Conservation (phyloP, 2,888 invertebrate species). For the Phanerotoma sp. region DNA sequence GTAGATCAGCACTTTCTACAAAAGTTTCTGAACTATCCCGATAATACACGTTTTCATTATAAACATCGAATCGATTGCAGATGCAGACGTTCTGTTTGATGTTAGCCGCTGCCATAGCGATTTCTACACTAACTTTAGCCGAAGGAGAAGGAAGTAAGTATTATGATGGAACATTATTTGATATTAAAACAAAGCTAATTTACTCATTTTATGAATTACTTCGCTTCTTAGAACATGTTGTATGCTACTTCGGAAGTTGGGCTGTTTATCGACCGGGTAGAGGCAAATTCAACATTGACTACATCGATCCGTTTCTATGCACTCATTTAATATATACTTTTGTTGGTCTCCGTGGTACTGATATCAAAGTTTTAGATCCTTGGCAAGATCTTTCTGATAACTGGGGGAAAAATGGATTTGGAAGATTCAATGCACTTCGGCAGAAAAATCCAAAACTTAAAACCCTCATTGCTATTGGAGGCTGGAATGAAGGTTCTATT, state of each 20-base stretch:
- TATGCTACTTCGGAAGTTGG: conserved; percentile 80
- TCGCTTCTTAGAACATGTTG: conserved; percentile 61
- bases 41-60: no score
- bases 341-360: conserved; percentile 64
- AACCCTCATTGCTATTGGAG: conserved; percentile 68
- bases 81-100: no score
- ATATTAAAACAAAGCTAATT: no score
- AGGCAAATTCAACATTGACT: conserved; percentile 68
- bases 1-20: no score
- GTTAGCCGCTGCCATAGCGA: no score
- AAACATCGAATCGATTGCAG: no score
- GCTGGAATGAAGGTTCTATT: conserved; percentile 68
- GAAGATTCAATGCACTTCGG: conserved; percentile 62
- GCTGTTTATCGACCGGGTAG: conserved; percentile 66
- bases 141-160: no score
- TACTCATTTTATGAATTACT: no score
- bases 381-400: conserved; percentile 65
- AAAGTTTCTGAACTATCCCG: no score
- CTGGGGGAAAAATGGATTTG: conserved; percentile 58
- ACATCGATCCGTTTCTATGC: conserved; percentile 70
- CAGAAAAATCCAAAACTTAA: conserved; percentile 60
- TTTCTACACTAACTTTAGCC: no score
- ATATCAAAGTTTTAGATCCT: conserved; percentile 62
- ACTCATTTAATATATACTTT: conserved; percentile 78
- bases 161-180: no score